Evolutionary conservation across 2,888 invertebrate genomes (phyloP), one percentile per base, ranked within the genome.

Genomic region (Thera britannica): DNA sequence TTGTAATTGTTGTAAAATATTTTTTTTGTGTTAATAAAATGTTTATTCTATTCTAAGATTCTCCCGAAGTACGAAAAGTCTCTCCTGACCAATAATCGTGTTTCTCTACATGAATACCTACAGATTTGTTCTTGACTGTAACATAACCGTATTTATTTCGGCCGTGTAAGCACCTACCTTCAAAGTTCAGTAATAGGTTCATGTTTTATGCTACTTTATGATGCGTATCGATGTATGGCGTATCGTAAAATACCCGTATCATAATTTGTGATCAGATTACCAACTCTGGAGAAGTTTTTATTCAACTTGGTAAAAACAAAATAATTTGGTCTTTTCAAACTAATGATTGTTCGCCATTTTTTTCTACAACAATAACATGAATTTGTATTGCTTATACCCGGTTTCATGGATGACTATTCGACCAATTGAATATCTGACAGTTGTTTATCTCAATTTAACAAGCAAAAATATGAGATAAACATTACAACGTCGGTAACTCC

Each of bases 241-340:
- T 65, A 68, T 48, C 61, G 65, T 65, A 65, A 69, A 69, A 65
- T 65, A 69, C 65, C 69, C 65, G 46, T 65, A 35, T 65, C 65
- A 65, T 69, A 65, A 69, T 69, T 63, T 69, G 59, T 59, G 69
- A 62, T 58, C 62, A 9, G 35, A 60, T 56, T 48, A 56, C 51
- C 9, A 38, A 62, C 62, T 62, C 34, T 48, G 4, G 9, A 49
- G 35, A 62, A 62, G 48, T 63, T 48, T 23, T 48, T 49, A 11
- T 23, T 3, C 1, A 7, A 52, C 44, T 46, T 44, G 23, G 23
- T 23, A 23, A 23, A 23, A 23, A 23, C 23, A 23, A 23, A 8
- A 44, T 44, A 44, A 0, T 44, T 7, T 7, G 7, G 44, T 44
- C 38, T 38, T 3, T 44, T 44, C 6, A 44, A 44, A 8, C 1